These are phyloP conservation scores for Ochropleura plecta DNA, from an alignment of 2,888 invertebrate species.

Conservation along the genomic window DNA sequence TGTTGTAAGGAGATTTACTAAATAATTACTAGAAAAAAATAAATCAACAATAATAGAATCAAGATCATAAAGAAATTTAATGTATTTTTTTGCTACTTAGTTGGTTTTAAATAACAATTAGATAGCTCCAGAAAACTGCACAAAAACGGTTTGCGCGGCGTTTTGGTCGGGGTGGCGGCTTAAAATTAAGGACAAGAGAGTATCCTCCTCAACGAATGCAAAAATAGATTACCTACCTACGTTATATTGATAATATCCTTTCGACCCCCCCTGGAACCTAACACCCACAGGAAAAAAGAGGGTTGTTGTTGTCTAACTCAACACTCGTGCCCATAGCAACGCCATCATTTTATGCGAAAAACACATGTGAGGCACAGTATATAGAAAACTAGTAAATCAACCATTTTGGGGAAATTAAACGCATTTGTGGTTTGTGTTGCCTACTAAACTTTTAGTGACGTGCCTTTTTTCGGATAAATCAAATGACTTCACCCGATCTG, in stretches of 20 bases:
- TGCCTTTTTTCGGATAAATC: too few relatives aligned
- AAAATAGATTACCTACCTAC: neutral
- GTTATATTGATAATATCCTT: neutral
- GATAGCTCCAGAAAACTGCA: too few relatives aligned
- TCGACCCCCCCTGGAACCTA: neutral
- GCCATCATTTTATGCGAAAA: neutral
- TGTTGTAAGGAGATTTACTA: too few relatives aligned
- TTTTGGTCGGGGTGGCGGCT: too few relatives aligned
- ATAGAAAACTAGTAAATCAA: neutral
- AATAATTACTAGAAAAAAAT: too few relatives aligned
- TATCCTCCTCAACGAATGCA: neutral
- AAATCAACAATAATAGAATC: too few relatives aligned
- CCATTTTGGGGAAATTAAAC: neutral
- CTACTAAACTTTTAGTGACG: neutral
- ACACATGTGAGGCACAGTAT: neutral
- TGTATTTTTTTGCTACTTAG: too few relatives aligned
- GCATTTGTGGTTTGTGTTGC: neutral
- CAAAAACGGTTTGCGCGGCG: too few relatives aligned
- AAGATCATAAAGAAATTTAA: too few relatives aligned
- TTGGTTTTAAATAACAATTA: too few relatives aligned
- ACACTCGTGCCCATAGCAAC: constrained; percentile 2
- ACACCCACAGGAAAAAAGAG: constrained; percentile 2
- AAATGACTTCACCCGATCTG: too few relatives aligned
- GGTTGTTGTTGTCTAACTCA: neutral
- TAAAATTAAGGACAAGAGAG: neutral